A percentile compares a stretch with the other conserved stretches of the same genome.
These are phyloP conservation scores for Actinia equina DNA, from an alignment of 64 coral and sea anemone species.

Conservation along the genomic window DNA sequence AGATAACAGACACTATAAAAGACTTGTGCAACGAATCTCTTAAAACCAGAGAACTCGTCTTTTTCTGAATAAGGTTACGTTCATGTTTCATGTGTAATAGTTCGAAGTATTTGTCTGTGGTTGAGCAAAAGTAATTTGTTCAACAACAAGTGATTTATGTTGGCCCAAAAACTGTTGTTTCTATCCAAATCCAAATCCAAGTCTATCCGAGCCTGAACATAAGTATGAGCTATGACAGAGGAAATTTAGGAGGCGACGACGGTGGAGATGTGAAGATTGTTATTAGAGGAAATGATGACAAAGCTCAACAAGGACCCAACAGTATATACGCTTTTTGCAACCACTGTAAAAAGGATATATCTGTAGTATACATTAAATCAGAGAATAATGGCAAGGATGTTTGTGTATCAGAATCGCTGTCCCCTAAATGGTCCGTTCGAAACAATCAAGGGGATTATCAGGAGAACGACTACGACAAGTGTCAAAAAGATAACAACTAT, in stretches of 20 bases:
- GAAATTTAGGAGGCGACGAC: background rate
- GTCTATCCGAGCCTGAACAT: background rate
- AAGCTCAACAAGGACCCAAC: conserved; percentile 1
- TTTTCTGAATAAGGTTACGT: background rate
- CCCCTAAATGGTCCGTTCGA: conserved; percentile 30
- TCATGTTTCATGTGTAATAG: background rate
- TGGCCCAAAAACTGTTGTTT: background rate
- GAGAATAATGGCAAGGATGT: conserved; percentile 48
- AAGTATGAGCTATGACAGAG: background rate
- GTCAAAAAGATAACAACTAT: conserved; percentile 50
- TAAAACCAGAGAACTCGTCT: background rate
- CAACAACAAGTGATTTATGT: background rate
- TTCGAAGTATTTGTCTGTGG: background rate
- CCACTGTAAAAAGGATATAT: conserved; percentile 70
- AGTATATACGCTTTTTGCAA: conserved; percentile 62
- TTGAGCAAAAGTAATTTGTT: background rate
- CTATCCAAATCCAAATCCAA: background rate
- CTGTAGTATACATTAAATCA: conserved; percentile 63
- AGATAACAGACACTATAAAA: conserved; percentile 24
- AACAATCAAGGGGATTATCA: background rate
- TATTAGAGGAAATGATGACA: conserved; percentile 51
- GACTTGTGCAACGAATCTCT: background rate
- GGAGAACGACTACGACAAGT: conserved; percentile 58
- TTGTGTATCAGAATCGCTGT: conserved; percentile 35
- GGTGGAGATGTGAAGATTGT: conserved; percentile 57